Base-by-base conservation (phyloP, 2,888 invertebrate genomes). In the Tipula unca region DNA sequence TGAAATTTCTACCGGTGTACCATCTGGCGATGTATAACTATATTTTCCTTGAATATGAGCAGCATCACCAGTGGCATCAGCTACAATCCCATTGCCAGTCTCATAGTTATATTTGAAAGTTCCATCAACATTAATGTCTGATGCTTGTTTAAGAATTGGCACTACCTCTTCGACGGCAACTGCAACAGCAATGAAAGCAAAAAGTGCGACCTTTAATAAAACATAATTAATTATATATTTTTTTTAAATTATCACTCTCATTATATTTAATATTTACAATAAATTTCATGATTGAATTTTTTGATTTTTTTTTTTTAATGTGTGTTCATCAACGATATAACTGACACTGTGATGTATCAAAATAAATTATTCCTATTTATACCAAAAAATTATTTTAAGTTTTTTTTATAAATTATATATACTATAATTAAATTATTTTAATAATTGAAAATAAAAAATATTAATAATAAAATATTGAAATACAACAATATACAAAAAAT, bases 11-110 rank as follows among this genome's bases (percentile, higher is more conserved):
- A 85, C 32, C 8, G 48, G 85, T 48, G 29, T 48, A 54, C 85
- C 85, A 54, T 85, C 85, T 29, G 85, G 85, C 1, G 85, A 85
- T 39, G 85, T 32, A 32, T 83, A 83, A 17, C 83, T 35, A 10
- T 83, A 83, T 83, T 29, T 32, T 32, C 83, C 83, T 83, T 83
- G 32, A n/a, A 83, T 32, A 13, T 29, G 32, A 29, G 29, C 83
- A 14, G 83, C 83, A 83, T 83, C 35, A 8, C 83, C 83, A 17
- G 13, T 29, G 17, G 35, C 83, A 83, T 32, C 83, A 17, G 83
- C 83, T 17, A 83, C 32, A 35, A 83, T 83, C n/a, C 83, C 83
- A 83, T 83, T 84, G 5, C 39, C 84, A 39, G 84, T 84, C 39
- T 84, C 84, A 36, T 84, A 84, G 0, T 13, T 14, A 20, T 84